These are phyloP conservation scores for Trachelus iudaicus DNA, from an alignment of 2,888 invertebrate genomes.

Conservation along the genomic window DNA sequence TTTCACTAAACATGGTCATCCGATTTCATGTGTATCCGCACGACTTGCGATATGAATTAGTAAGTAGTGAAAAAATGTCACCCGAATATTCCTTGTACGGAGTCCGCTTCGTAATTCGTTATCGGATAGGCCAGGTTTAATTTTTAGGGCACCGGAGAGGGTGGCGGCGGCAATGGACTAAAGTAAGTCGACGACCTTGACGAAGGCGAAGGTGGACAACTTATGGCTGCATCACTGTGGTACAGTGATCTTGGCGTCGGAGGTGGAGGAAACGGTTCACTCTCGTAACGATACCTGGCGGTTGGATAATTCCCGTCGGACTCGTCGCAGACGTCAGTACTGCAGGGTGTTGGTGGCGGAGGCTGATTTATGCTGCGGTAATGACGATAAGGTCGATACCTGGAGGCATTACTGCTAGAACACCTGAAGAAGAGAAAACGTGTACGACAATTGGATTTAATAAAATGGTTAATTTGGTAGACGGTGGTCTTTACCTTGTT, in stretches of 20 bases:
- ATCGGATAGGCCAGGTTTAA: not conserved
- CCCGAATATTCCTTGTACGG: not conserved
- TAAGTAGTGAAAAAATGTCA: not conserved
- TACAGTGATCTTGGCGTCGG: slow-evolving; percentile 82
- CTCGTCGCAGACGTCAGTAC: slow-evolving; percentile 93
- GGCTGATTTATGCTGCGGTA: slow-evolving; percentile 83
- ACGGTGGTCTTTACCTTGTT: slow-evolving; percentile 48
- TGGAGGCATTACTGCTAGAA: slow-evolving; percentile 69
- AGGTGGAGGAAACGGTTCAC: slow-evolving; percentile 80
- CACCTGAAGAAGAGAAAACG: slow-evolving; percentile 35
- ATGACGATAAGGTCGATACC: slow-evolving; percentile 81
- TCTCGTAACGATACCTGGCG: slow-evolving; percentile 72
- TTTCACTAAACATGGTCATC: not conserved
- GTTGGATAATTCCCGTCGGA: slow-evolving; percentile 81
- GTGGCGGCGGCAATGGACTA: slow-evolving; percentile 86
- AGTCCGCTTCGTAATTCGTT: not conserved
- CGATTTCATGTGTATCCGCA: slow-evolving; percentile 13
- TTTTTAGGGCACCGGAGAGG: slow-evolving; percentile 78
- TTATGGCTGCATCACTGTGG: slow-evolving; percentile 76
- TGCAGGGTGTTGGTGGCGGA: slow-evolving; percentile 94
- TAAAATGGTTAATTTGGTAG: not conserved
- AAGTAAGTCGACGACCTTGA: slow-evolving; percentile 83
- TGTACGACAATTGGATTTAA: not conserved
- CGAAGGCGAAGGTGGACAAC: slow-evolving; percentile 74
- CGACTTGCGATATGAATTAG: not conserved